Evolutionary conservation across 2,113 vertebrate species (phyloP).

Genomic region (Dermatemys mawii): DNA sequence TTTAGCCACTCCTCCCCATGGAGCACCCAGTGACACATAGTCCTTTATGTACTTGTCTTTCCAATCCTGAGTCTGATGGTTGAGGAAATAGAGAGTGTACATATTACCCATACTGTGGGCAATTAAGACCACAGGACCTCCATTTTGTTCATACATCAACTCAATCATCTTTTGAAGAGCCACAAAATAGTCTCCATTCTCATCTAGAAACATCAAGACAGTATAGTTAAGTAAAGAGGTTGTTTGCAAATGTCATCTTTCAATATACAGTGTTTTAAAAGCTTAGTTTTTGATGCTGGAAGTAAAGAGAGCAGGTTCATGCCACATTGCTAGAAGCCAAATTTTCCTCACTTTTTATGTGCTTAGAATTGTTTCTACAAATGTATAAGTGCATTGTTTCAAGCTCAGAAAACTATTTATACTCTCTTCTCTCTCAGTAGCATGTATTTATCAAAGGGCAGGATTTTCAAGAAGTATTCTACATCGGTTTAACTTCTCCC

Average conservation of each 20-base stretch:
- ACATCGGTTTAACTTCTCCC: background rate
- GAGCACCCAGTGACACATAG: constrained; percentile 89
- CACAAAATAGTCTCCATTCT: constrained; percentile 91
- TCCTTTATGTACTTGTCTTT: constrained; percentile 93
- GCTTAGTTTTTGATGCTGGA: background rate
- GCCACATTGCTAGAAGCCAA: background rate
- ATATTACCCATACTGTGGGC: constrained; percentile 99
- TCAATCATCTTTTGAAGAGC: constrained; percentile 92
- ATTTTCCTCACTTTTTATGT: background rate
- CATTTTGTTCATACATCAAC: constrained; percentile 87
- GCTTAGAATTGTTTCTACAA: background rate
- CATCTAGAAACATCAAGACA: constrained; percentile 81
- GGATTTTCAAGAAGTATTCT: background rate
- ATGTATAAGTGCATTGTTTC: background rate
- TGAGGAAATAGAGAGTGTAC: constrained; percentile 97
- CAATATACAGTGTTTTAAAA: background rate
- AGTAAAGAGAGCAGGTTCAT: background rate
- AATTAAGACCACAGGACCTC: constrained; percentile 89
- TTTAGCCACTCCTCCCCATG: constrained; percentile 96
- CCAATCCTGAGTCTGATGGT: constrained; percentile 92
- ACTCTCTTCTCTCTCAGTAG: background rate
- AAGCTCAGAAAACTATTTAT: background rate
- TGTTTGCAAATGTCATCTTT: background rate
- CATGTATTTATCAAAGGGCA: background rate
- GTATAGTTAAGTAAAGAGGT: background rate